Base-by-base conservation (phyloP, 2,888 invertebrate genomes). In the Pinctada fucata region DNA sequence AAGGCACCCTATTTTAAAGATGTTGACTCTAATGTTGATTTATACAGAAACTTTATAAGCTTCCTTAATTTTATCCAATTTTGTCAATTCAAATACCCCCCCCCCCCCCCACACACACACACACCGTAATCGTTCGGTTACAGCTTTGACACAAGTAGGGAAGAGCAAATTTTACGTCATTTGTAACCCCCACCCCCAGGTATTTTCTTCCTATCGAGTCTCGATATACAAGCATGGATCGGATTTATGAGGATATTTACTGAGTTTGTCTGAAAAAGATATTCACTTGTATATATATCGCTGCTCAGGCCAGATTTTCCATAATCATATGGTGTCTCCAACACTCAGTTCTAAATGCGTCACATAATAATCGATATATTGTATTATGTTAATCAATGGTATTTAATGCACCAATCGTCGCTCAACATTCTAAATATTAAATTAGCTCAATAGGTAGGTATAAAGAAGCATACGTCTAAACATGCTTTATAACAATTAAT, bases 401-500 rank as follows among this genome's bases (percentile, higher is more conserved):
- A 58, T 58, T 10, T 13, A 6, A 58, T 58, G 6, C 58, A 13
- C 58, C 58, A 58, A 58, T 58, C 58, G 58, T 58, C 58, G 6
- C 13, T 58, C 6, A 58, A 58, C 58, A 58, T 58, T 6, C 13
- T 58, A 58, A 58, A 58, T 58, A 58, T 58, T 58, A 58, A 58
- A 58, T 58, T 58, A 58, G 68, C 47, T 68, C 10, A 47, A 31
- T 68, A 16, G 3, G 13, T 45, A 47, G 13, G 48, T 47, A 31
- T 51, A 52, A 71, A 50, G 10, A 31, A 8, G 50, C 48, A 71
- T 71, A 16, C 52, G 71, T 71, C 52, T 49, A 52, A 52, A 71
- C 71, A 52, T 71, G 71, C 71, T 16, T 13, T 58, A n/a, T n/a
- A 10, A 67, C 67, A 67, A 16, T 67, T 67, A 45, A 67, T 45